These are phyloP conservation scores for Leistus spinibarbis DNA, from an alignment of 2,888 invertebrate genomes.

Conservation along the genomic window DNA sequence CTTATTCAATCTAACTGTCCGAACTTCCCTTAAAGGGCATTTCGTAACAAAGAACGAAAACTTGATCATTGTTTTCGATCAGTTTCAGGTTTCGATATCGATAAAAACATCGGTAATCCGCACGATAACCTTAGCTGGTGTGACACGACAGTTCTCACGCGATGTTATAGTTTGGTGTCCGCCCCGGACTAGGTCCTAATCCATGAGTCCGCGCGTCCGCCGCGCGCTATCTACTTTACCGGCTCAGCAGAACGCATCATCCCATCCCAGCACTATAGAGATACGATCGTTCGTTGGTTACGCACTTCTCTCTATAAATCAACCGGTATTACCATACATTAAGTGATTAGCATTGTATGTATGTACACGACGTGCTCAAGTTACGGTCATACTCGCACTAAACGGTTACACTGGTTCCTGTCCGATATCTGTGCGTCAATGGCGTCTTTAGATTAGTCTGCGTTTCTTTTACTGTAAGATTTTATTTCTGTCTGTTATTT, in stretches of 20 bases:
- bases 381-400: neutral
- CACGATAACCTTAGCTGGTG: neutral
- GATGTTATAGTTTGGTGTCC: neutral
- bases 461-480: too few relatives aligned
- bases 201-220: neutral
- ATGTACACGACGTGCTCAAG: neutral
- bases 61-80: constrained; percentile 1
- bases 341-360: constrained; percentile 38
- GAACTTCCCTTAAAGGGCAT: neutral
- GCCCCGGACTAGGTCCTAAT: neutral
- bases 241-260: constrained; percentile 11
- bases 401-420: constrained; percentile 8
- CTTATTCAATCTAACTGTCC: neutral
- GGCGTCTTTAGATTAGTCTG: too few relatives aligned
- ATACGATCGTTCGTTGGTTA: neutral
- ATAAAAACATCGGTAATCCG: constrained; percentile 1
- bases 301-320: constrained; percentile 42
- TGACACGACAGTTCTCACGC: constrained; percentile 6
- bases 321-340: constrained; percentile 45
- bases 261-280: neutral
- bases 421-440: neutral
- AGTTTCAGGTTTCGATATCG: neutral
- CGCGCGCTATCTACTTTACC: constrained; percentile 7
- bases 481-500: too few relatives aligned
- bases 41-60: neutral